Base-by-base conservation (phyloP, 2,888 invertebrate species). In the Pyrgus malvae region DNA sequence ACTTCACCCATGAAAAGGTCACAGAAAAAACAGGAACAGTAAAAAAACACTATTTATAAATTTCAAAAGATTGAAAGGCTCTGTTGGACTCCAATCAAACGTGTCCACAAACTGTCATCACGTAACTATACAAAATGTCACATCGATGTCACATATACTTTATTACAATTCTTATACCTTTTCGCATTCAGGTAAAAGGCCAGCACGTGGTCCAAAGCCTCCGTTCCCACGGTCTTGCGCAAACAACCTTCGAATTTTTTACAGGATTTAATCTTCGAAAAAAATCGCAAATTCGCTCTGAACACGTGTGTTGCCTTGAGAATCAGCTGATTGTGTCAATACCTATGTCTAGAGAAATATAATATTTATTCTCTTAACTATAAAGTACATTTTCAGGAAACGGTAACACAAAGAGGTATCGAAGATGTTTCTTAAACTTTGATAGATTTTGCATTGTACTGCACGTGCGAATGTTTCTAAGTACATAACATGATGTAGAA, bases 211-310 rank as follows among this genome's bases (percentile, higher is more conserved):
- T 67, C 44, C 58, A 53, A 66, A 63, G 58, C 57, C 59, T 58
- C 56, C 64, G 66, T 83, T 85, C 83, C 80, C 85, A 85, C 85
- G 84, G 60, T 70, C 69, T 71, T 82, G 76, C 76, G 76, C 76
- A 83, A 84, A 74, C 70, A 65, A 54, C 55, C 58, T 61, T 64
- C 62, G 62, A 72, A 65, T 70, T 76, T 78, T 80, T 80, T 75
- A 62, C 69, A 62, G 63, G 67, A 69, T 41, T 41, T 41, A 41
- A 25, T 69, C 64, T 73, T 73, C 11, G 31, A 45, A 70, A 82
- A 80, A 83, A 79, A 76, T 74, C 66, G 79, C 81, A 76, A 72
- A 74, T 74, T 66, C 70, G 69, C 71, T 72, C 73, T 65, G 72
- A 68, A 75, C 84, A 82, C 80, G 80, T 83, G 80, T 76, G 73